Evolutionary conservation across 2,113 vertebrate species (phyloP), one percentile per base, ranked within the genome.

Genomic region (Eptesicus fuscus): DNA sequence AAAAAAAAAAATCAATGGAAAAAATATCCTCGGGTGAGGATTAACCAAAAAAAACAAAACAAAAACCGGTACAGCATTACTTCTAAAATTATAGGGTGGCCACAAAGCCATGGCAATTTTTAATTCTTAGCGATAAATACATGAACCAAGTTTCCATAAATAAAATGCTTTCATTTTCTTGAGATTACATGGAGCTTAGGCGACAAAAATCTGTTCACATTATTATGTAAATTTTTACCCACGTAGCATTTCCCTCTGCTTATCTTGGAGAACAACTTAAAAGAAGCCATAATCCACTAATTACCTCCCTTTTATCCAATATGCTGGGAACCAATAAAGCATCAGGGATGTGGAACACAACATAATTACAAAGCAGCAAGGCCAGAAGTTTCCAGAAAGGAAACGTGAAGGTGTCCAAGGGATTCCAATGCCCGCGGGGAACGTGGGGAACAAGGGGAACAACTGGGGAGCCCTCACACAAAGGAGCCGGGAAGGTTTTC

Each of bases 181-280:
- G 9, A 32, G 49, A 95, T 53, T 90, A 88, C 82, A 77, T 3
- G 40, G 90, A 80, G 82, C 49, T 90, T 78, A 17, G 25, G 53
- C 14, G 71, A 83, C 59, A 92, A 95, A 95, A 85, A 65, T 78
- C 84, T 84, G 90, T 71, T 84, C 35, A 28, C 11, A 80, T 96
- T 94, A 59, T 95, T 51, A 93, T 95, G 95, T 79, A 90, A 95
- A 96, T 96, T 85, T 65, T 94, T 79, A 93, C 92, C 93, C 80
- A 28, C 44, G 90, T 82, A 78, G 44, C 84, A 73, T 63, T 96
- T 93, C 25, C 67, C 84, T 94, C 74, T 25, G 47, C 90, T 95
- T 90, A 92, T 93, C 92, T 82, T 35, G n/a, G 77, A 42, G 61
- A 93, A 95, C 86, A 88, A 82, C 80, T 94, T 79, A 92, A 83